Evolutionary conservation across 2,113 vertebrate species (phyloP), one percentile per base, ranked within the genome.

Genomic region (Corydoras sp.): DNA sequence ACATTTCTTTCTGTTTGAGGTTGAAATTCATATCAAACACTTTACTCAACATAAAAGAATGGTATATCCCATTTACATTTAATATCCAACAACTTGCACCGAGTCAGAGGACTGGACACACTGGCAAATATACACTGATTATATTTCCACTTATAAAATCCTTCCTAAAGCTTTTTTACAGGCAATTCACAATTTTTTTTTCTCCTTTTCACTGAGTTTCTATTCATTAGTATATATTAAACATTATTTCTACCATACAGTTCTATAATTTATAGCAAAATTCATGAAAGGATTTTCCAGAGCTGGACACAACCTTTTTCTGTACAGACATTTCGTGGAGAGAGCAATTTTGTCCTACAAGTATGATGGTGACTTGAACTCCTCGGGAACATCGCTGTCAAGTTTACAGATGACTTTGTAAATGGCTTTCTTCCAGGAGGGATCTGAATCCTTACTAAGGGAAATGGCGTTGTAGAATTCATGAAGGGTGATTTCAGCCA

Each of bases 361-460:
- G 78, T 89, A 94, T 66, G 84, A 83, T 4, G 91, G 81, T 0
- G 92, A 92, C 87, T 95, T 98, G 86, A 98, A 95, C 60, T 88
- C 90, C 32, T 95, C 93, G 0, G 96, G 96, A 64, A 98, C 93
- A 61, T 95, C 91, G 8, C 91, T 93, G 88, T 98, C 96, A 82
- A 98, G 89, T 88, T 98, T 98, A 18, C 95, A 97, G 90, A 98
- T 98, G 30, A 97, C 93, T 88, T 98, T 98, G 87, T 98, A 98
- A 82, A 98, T 98, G 76, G 94, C 91, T 86, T 98, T 98, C 81
- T 98, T 98, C 96, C 96, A 98, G 11, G 95, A 97, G 14, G 95
- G 92, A 79, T 98, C 96, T 0, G 90, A 86, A 3, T 98, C 96
- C 91, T 93, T 97, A 80, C 93, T 87, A 0, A 88, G 68, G 50